Percentiles rank a stretch among this genome's conserved stretches.
Conservation (phyloP, 2,113 vertebrate species). For the Glaucomys volans region DNA sequence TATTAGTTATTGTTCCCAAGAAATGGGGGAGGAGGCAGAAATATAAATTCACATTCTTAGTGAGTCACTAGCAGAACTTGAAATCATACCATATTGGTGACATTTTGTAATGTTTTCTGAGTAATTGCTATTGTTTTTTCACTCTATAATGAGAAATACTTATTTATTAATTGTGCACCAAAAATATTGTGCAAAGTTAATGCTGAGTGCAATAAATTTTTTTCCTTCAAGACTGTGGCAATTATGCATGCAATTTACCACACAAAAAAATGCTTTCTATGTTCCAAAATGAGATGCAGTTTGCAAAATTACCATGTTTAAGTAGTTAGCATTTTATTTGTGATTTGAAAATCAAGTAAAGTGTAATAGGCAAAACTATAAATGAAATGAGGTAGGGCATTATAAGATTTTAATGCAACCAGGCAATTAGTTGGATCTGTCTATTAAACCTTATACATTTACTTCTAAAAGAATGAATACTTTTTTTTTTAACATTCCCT, state of each 20-base stretch:
- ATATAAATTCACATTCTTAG: neutral
- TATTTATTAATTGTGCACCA: neutral
- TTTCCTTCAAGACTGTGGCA: neutral
- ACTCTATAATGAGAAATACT: neutral
- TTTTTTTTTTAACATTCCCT: neutral
- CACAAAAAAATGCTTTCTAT: neutral
- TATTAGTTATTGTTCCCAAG: neutral
- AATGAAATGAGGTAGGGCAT: neutral
- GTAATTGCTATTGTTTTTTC: neutral
- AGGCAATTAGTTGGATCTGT: neutral
- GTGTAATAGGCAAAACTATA: neutral
- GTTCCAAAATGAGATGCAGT: neutral
- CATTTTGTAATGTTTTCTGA: slow-evolving; percentile 26
- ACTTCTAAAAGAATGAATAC: neutral
- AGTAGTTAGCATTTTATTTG: neutral
- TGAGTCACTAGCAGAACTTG: neutral
- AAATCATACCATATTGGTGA: neutral
- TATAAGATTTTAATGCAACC: neutral
- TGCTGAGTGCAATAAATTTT: neutral
- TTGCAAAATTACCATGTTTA: neutral
- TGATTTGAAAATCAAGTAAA: slow-evolving; percentile 34
- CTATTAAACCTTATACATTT: neutral
- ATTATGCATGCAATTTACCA: neutral
- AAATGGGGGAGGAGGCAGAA: neutral
- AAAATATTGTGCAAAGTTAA: neutral